These are phyloP conservation scores for Amblyopsis hoosieri DNA, from an alignment of 2,797 vertebrate genomes.

Conservation along the genomic window DNA sequence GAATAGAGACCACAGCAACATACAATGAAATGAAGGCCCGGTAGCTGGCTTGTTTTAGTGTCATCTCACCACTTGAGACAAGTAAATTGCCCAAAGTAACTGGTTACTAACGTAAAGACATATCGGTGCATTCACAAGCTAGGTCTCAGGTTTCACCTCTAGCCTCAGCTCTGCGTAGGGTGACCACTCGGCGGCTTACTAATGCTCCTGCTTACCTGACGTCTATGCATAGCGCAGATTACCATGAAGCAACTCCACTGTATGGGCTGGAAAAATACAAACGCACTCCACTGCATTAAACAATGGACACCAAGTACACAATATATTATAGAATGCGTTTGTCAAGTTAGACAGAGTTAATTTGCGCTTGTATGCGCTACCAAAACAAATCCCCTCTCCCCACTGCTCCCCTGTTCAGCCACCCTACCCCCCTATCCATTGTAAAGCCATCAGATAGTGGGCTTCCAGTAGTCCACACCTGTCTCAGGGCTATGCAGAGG, in stretches of 20 bases:
- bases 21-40: slow-evolving; percentile 39
- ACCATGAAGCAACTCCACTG: slow-evolving; percentile 49
- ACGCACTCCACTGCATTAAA: slow-evolving; percentile 50
- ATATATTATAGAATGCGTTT: slow-evolving; percentile 63
- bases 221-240: slow-evolving; percentile 40
- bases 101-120: slow-evolving; percentile 31
- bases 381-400: slow-evolving; percentile 52
- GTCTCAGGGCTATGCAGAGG: slow-evolving; percentile 79
- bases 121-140: slow-evolving; percentile 33
- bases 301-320: slow-evolving; percentile 47
- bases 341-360: slow-evolving; percentile 71
- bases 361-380: slow-evolving; percentile 71
- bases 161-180: slow-evolving; percentile 17
- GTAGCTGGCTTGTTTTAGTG: slow-evolving; percentile 59
- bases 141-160: slow-evolving; percentile 45
- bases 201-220: no score
- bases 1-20: slow-evolving; percentile 38
- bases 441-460: slow-evolving; percentile 78
- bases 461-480: slow-evolving; percentile 77
- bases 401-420: neutral
- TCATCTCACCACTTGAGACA: slow-evolving; percentile 55
- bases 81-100: slow-evolving; percentile 31
- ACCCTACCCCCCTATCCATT: slow-evolving; percentile 51
- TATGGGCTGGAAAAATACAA: slow-evolving; percentile 41
- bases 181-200: no score